A percentile compares a stretch with the other conserved stretches of the same genome.
These are phyloP conservation scores for Lysandra bellargus DNA, from an alignment of 2,888 invertebrate species.

Conservation along the genomic window DNA sequence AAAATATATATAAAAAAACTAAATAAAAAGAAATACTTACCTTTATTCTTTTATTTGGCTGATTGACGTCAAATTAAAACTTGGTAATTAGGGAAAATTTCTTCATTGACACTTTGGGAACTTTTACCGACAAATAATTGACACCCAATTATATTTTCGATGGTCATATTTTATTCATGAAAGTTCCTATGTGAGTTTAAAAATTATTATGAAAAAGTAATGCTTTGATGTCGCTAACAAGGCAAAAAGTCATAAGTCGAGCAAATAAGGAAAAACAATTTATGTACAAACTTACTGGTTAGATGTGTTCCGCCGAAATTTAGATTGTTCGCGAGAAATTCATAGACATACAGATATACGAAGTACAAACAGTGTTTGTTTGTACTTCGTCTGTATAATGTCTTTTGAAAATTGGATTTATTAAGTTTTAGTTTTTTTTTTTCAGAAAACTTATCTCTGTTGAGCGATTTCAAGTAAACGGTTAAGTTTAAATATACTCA, in stretches of 20 bases:
- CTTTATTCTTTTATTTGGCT: background rate
- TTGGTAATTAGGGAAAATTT: background rate
- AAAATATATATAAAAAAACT: no score
- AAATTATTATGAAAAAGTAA: background rate
- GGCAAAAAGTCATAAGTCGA: background rate
- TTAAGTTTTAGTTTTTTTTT: no score
- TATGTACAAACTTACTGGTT: background rate
- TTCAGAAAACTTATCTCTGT: no score
- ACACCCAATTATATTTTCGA: background rate
- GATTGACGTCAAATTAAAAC: conserved; percentile 8
- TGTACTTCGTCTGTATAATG: no score
- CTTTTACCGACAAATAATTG: background rate
- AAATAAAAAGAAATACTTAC: no score
- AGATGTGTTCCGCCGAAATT: background rate
- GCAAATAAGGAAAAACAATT: background rate
- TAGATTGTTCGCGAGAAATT: background rate
- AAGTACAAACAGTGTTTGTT: no score
- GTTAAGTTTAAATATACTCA: no score
- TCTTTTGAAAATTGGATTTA: no score
- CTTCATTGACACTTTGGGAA: background rate
- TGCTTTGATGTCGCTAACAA: background rate
- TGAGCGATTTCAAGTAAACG: no score
- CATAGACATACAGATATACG: no score
- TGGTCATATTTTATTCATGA: background rate
- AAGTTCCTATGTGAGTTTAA: background rate